Conservation (phyloP, 2,797 vertebrate species). For the Syngnathus acus region DNA sequence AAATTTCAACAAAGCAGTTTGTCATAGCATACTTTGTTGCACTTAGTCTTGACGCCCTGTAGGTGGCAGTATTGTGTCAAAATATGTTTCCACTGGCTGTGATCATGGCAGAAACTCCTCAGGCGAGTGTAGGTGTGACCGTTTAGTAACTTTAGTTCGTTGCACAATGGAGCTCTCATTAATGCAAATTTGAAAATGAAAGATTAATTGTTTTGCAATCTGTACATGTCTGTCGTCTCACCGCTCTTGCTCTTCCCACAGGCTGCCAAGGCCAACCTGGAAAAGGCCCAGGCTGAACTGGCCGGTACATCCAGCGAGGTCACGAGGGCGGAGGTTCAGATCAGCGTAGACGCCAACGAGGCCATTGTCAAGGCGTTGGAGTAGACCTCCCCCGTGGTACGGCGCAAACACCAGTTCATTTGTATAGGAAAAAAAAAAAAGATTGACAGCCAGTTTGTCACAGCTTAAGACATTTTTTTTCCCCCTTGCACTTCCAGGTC, state of each 20-base stretch:
- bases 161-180: background rate
- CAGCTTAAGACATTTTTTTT: background rate
- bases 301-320: slow-evolving; percentile 69
- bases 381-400: slow-evolving; percentile 55
- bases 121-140: background rate
- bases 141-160: no score
- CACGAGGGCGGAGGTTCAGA: slow-evolving; percentile 78
- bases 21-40: no score
- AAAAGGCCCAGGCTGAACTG: slow-evolving; percentile 81
- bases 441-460: background rate
- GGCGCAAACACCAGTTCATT: background rate
- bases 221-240: background rate
- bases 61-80: no score
- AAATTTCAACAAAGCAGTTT: no score
- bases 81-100: no score
- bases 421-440: background rate
- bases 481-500: slow-evolving; percentile 1
- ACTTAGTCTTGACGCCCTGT: no score
- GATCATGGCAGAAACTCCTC: no score
- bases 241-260: slow-evolving; percentile 29
- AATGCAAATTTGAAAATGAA: background rate
- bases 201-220: background rate
- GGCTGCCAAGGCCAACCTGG: slow-evolving; percentile 86
- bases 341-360: slow-evolving; percentile 87
- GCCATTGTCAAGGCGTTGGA: slow-evolving; percentile 93